phyloP scores from a whole-genome alignment of 2,888 invertebrate genomes.

The Acrobasis consociella region DNA sequence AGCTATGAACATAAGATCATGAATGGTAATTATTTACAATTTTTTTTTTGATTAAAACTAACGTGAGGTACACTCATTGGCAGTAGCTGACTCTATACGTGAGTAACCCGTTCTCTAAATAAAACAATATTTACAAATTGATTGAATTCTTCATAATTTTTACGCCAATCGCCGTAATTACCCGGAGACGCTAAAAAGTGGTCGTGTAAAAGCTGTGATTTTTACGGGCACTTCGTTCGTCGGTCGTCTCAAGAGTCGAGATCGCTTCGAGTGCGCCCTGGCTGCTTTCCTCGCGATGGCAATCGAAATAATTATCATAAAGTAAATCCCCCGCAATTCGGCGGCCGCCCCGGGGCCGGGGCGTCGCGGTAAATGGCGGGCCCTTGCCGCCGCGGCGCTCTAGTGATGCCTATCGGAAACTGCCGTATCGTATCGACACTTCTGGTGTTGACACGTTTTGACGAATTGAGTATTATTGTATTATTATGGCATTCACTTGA shows the following conservation, averaged over 20 bases:
- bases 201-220: conserved; percentile 61
- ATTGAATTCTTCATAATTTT: conserved; percentile 54
- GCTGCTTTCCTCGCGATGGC: conserved; percentile 70
- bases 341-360: conserved; percentile 63
- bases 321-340: conserved; percentile 79
- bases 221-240: conserved; percentile 58
- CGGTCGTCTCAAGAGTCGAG: conserved; percentile 54
- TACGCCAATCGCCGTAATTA: conserved; percentile 56
- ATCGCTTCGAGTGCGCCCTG: conserved; percentile 58
- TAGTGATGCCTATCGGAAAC: conserved; percentile 57
- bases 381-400: conserved; percentile 51
- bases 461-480: background rate
- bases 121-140: conserved; percentile 53
- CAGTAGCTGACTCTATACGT: too few species aligned
- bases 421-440: conserved; percentile 40
- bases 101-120: too few species aligned
- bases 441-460: background rate
- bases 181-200: conserved; percentile 53
- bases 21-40: background rate
- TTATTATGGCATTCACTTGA: background rate
- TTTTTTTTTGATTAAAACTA: too few species aligned
- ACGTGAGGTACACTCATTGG: too few species aligned
- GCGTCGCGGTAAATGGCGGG: conserved; percentile 66
- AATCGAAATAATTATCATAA: conserved; percentile 81
- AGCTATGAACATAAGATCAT: background rate